Conservation (phyloP, 2,797 vertebrate species). For the Rachycentron canadum region DNA sequence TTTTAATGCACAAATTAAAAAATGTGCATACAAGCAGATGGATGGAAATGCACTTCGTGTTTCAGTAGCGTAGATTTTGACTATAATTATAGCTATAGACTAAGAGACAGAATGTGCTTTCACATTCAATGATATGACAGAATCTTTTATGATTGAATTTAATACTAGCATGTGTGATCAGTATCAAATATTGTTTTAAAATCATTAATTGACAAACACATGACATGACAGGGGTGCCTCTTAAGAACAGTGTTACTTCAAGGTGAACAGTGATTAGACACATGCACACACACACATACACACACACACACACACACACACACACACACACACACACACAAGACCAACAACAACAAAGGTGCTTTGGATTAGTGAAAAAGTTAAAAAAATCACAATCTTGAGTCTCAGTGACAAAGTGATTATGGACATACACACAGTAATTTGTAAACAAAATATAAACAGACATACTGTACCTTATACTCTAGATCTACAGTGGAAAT, state of each 20-base stretch:
- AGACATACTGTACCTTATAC: slow-evolving; percentile 47
- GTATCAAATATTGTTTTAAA: slow-evolving; percentile 65
- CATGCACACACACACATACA: slow-evolving; percentile 8
- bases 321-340: slow-evolving; percentile 14
- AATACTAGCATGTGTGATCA: slow-evolving; percentile 21
- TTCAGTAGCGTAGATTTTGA: background rate
- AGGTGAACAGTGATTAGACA: slow-evolving; percentile 51
- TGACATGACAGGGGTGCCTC: slow-evolving; percentile 32
- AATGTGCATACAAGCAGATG: background rate
- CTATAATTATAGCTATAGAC: background rate
- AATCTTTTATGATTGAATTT: background rate
- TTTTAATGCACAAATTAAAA: background rate
- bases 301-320: background rate
- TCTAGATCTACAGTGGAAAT: slow-evolving; percentile 63
- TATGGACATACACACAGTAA: slow-evolving; percentile 55
- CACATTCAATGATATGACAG: background rate
- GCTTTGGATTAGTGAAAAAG: slow-evolving; percentile 74
- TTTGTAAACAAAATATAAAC: slow-evolving; percentile 75
- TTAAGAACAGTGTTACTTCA: slow-evolving; percentile 44
- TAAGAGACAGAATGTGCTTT: background rate
- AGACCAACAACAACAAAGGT: slow-evolving; percentile 42
- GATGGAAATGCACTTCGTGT: background rate
- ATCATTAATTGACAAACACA: slow-evolving; percentile 38
- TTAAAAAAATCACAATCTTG: slow-evolving; percentile 75
- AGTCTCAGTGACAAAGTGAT: slow-evolving; percentile 67